Evolutionary conservation across 2,797 vertebrate genomes (phyloP).

Genomic region (Danionella dracula): DNA sequence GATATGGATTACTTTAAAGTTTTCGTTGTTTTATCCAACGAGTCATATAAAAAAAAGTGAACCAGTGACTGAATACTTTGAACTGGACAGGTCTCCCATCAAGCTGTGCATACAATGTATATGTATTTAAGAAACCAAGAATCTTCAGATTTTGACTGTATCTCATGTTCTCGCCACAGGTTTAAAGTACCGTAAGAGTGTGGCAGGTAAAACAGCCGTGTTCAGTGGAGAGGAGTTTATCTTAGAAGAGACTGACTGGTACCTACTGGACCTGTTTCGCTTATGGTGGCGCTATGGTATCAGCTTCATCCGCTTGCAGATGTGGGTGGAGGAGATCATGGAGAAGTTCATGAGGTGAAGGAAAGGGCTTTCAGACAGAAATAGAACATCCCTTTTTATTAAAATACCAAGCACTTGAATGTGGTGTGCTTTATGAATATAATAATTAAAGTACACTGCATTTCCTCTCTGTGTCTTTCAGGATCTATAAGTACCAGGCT

Average conservation of each 20-base stretch:
- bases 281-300: slow-evolving; percentile 99
- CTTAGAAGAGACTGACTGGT: slow-evolving; percentile 97
- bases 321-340: slow-evolving; percentile 99
- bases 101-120: too few relatives aligned
- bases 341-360: slow-evolving; percentile 97
- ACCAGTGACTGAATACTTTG: too few relatives aligned
- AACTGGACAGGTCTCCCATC: too few relatives aligned
- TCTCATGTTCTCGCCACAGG: slow-evolving; percentile 60
- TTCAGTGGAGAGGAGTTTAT: slow-evolving; percentile 87
- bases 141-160: not conserved
- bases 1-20: too few relatives aligned
- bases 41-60: too few relatives aligned
- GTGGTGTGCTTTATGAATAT: too few relatives aligned
- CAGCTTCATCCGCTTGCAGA: slow-evolving; percentile 96
- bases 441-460: too few relatives aligned
- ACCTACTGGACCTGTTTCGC: slow-evolving; percentile 90
- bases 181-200: slow-evolving; percentile 84
- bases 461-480: slow-evolving; percentile 47
- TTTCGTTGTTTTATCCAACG: too few relatives aligned
- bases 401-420: too few relatives aligned
- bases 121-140: too few relatives aligned
- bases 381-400: too few relatives aligned
- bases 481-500: slow-evolving; percentile 97
- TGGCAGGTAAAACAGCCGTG: slow-evolving; percentile 88
- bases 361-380: too few relatives aligned